Base-by-base conservation (phyloP, 2,888 invertebrate species). In the Oligia latruncula region DNA sequence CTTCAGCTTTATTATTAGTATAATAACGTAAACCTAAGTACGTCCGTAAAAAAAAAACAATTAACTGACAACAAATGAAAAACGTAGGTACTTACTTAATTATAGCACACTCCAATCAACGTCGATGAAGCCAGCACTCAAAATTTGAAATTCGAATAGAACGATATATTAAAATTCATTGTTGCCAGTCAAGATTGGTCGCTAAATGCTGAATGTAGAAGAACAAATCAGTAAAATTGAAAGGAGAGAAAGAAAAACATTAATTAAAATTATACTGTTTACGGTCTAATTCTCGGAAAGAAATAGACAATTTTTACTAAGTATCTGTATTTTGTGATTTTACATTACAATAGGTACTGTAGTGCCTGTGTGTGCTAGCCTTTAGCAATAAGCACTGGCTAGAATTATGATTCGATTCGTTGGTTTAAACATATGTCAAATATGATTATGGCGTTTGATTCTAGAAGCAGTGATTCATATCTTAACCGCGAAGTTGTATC, bases 101-200 rank as follows among this genome's bases (percentile, higher is more conserved):
- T 40, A 40, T 35, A 6, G 11, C 20, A 43, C 52, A 23, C 49
- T 52, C 81, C 74, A 67, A 81, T 81, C 35, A 62, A 35, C 52
- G 66, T 55, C 43, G 81, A 20, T 13, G 66, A 74, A 13, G 81
- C 52, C 66, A 80, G 60, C 43, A 55, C 23, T 60, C 52, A 73
- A 40, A 52, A 80, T 40, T 80, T 71, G 35, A 80, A 80, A 72
- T 67, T 81, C 52, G 60, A 81, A 72, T 72, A 66, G 35, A 73
- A 52, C 52, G n/a, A 52, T 15, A 20, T 60, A 81, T 80, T 66
- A 43, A 80, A 67, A 81, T 72, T 72, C 29, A 72, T 60, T 80
- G 73, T 52, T 67, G n/a, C n/a, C n/a, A 67, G 66, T 35, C 66
- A 81, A 72, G 58, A 58, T 58, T n/a, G 58, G 29, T 49, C 23